Evolutionary conservation across 2,113 vertebrate genomes (phyloP).

Genomic region (Ailurus styani): DNA sequence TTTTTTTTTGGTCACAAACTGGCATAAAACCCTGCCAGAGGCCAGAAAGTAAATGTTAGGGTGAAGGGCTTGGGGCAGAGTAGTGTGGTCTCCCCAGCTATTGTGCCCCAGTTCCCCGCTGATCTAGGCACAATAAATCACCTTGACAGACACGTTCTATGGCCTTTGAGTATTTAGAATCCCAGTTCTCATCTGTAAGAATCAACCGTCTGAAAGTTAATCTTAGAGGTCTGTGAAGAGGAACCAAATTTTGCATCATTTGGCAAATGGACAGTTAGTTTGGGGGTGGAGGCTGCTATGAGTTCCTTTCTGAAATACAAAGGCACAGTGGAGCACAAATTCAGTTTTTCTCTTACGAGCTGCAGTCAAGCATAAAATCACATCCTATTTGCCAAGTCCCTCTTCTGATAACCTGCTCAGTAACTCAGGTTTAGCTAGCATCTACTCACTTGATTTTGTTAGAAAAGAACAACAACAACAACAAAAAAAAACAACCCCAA

Average conservation of each 20-base stretch:
- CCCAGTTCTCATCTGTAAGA: conserved; percentile 50
- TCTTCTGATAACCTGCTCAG: conserved; percentile 45
- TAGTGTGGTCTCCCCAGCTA: not conserved
- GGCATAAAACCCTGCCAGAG: not conserved
- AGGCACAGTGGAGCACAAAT: not conserved
- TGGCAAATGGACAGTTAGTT: conserved; percentile 21
- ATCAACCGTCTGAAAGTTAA: conserved; percentile 51
- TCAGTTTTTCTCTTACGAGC: not conserved
- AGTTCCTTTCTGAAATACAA: not conserved
- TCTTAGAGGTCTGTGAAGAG: conserved; percentile 35
- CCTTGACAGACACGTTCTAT: not conserved
- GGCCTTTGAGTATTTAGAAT: conserved; percentile 3
- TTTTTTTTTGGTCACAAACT: not conserved
- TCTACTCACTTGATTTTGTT: conserved; percentile 23
- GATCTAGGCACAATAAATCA: not conserved
- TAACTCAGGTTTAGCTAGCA: not conserved
- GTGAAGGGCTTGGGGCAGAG: not conserved
- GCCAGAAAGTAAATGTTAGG: too few relatives aligned
- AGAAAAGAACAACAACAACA: not conserved
- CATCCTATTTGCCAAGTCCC: not conserved
- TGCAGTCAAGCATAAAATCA: conserved; percentile 41
- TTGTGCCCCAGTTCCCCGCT: not conserved
- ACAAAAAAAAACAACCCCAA: not conserved
- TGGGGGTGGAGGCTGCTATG: not conserved
- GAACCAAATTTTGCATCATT: not conserved